These are phyloP conservation scores for Teleogryllus oceanicus DNA, from an alignment of 2,888 invertebrate genomes.

Conservation along the genomic window DNA sequence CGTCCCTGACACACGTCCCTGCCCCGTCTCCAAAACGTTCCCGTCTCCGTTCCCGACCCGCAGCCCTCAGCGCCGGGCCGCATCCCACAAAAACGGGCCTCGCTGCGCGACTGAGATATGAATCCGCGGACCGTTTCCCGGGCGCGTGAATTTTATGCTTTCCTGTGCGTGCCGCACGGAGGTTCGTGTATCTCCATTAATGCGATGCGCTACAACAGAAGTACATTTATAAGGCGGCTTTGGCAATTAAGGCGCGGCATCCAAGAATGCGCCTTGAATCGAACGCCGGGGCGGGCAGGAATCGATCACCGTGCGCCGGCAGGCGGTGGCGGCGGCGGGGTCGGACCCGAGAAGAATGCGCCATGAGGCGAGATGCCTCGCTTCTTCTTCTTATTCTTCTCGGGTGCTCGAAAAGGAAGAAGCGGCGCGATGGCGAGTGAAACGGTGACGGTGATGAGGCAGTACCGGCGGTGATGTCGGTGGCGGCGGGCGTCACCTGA, in stretches of 20 bases:
- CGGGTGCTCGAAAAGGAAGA: neutral
- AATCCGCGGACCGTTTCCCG: neutral
- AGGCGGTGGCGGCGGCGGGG: neutral
- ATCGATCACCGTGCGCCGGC: slow-evolving; percentile 1
- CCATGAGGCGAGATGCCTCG: neutral
- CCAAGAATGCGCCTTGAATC: neutral
- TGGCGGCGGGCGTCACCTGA: too few relatives aligned
- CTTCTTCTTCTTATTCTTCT: neutral
- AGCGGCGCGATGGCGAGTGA: too few relatives aligned
- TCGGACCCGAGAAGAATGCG: neutral
- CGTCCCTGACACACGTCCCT: too few relatives aligned
- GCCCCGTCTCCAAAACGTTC: too few relatives aligned
- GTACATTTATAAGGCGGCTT: slow-evolving; percentile 9
- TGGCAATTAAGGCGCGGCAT: neutral
- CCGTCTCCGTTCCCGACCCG: too few relatives aligned
- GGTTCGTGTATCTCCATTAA: neutral
- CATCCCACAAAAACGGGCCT: too few relatives aligned
- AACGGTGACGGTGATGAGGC: too few relatives aligned
- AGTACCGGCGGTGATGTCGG: too few relatives aligned
- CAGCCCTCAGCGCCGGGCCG: too few relatives aligned
- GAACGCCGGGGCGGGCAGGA: neutral
- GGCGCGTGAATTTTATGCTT: neutral
- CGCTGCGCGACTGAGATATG: neutral
- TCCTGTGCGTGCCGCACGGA: neutral
- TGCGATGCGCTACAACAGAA: neutral